Evolutionary conservation across 2,797 vertebrate genomes (phyloP).

Genomic region (Mormyrops attenuatus): DNA sequence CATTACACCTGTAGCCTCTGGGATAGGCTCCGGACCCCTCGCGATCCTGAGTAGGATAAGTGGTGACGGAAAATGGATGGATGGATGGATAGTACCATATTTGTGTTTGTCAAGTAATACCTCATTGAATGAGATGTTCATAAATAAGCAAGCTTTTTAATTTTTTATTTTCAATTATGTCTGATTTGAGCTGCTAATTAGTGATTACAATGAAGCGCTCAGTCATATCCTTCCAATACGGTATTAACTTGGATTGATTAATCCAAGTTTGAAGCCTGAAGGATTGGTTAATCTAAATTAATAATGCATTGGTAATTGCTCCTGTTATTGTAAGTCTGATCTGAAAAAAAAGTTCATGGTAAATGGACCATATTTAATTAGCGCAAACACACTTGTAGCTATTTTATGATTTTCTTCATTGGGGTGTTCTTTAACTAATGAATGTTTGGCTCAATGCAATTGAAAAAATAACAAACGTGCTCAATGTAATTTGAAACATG

Average conservation of each 20-base stretch:
- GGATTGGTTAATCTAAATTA: constrained; percentile 7
- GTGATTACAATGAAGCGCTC: neutral
- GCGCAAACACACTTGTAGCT: neutral
- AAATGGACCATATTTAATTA: constrained; percentile 1
- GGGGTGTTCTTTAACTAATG: neutral
- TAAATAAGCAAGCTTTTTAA: neutral
- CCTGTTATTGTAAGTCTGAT: neutral
- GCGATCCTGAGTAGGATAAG: neutral
- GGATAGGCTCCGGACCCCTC: neutral
- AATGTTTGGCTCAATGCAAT: neutral
- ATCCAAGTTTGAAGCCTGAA: neutral
- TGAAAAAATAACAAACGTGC: neutral
- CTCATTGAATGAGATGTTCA: neutral
- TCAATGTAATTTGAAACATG: neutral
- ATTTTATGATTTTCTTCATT: neutral
- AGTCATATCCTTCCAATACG: neutral
- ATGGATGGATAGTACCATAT: neutral
- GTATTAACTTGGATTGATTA: neutral
- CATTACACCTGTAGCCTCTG: neutral
- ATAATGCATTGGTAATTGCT: neutral
- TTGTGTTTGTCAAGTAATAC: neutral
- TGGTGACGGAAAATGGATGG: neutral
- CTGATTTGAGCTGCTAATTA: neutral
- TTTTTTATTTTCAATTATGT: neutral
- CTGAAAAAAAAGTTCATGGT: neutral